Evolutionary conservation across 2,797 vertebrate species (phyloP).

Genomic region (Propithecus perrieri): DNA sequence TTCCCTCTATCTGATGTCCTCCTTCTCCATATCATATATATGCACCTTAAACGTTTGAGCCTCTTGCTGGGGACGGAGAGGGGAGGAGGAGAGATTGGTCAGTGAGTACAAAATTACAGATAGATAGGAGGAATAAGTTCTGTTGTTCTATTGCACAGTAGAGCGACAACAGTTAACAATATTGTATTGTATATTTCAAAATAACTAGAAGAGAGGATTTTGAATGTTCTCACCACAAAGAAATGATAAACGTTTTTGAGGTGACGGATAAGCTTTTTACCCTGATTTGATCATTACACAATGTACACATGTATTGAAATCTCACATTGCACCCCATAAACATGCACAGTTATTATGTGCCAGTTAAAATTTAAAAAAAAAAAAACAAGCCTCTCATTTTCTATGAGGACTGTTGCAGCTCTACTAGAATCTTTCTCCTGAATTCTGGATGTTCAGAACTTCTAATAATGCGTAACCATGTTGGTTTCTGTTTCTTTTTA

Average conservation of each 20-base stretch:
- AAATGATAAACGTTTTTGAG: background rate
- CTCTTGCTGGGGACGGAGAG: background rate
- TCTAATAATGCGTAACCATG: background rate
- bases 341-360: background rate
- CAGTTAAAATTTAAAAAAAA: background rate
- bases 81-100: background rate
- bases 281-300: background rate
- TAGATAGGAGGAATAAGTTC: background rate
- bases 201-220: background rate
- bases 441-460: background rate
- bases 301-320: background rate
- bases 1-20: background rate
- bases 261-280: background rate
- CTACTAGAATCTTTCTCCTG: background rate
- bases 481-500: background rate
- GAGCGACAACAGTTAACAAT: background rate
- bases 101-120: background rate
- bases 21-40: accelerated
- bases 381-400: background rate
- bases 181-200: background rate
- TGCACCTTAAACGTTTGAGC: background rate
- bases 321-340: background rate
- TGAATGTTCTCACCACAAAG: background rate
- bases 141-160: background rate
- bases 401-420: background rate